Percentiles rank a stretch among this genome's conserved stretches.
These are phyloP conservation scores for Sipha maydis DNA, from an alignment of 2,888 invertebrate genomes.

Conservation along the genomic window DNA sequence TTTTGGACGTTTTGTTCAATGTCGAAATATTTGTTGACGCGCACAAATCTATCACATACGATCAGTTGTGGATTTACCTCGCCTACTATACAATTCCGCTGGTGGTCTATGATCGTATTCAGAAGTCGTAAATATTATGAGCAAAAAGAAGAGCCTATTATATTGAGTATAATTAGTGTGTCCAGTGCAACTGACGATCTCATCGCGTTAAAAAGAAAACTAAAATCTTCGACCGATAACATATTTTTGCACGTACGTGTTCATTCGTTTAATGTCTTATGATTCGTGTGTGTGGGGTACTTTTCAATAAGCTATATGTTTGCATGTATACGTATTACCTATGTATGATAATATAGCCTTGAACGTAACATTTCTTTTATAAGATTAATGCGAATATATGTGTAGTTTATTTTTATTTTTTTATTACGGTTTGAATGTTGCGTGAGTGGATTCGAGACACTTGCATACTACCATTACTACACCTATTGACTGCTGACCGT, in stretches of 20 bases:
- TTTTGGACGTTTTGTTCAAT: background rate
- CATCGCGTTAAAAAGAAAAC: background rate
- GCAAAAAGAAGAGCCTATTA: no score
- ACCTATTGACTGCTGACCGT: background rate
- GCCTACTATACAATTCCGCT: no score
- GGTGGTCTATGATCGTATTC: no score
- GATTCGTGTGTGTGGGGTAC: background rate
- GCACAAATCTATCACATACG: no score
- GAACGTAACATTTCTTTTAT: conserved; percentile 23
- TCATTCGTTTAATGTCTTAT: background rate
- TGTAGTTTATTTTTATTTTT: conserved; percentile 12
- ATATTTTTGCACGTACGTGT: background rate
- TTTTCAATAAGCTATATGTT: background rate
- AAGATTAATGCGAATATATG: conserved; percentile 18
- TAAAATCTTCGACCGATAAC: background rate
- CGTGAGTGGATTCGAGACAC: conserved; percentile 44
- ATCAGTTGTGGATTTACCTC: no score
- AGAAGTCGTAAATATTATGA: no score
- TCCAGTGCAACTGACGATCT: background rate
- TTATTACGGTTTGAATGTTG: conserved; percentile 1
- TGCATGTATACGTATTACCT: background rate
- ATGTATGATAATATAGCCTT: conserved; percentile 12
- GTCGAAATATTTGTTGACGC: background rate
- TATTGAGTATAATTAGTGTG: no score
- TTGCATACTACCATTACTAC: background rate